phyloP scores from a whole-genome alignment of 2,113 vertebrate species.

The Aptenodytes patagonicus region DNA sequence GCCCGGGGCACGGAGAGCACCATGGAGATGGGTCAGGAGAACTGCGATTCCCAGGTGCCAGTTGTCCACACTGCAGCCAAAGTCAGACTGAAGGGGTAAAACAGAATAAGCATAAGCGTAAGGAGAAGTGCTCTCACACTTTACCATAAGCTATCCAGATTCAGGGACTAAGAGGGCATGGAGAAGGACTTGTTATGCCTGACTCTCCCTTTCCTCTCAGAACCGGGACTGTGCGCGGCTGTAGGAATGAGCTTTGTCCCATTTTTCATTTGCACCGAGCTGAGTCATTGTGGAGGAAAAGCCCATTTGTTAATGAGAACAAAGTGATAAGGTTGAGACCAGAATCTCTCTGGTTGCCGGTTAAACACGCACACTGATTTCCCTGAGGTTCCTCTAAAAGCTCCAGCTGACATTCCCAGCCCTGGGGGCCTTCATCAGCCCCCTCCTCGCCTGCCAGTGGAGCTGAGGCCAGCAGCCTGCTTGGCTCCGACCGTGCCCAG shows the following conservation, averaged over 20 bases:
- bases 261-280: not conserved
- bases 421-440: not conserved
- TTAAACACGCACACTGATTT: not conserved
- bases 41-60: not conserved
- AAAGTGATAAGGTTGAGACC: not conserved
- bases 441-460: fast-evolving
- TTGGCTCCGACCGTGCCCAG: not conserved
- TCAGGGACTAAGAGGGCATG: fast-evolving
- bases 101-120: fast-evolving
- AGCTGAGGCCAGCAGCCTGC: not conserved
- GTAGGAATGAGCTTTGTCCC: not conserved
- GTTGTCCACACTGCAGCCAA: not conserved
- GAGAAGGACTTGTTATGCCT: not conserved
- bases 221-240: fast-evolving
- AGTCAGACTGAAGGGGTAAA: not conserved
- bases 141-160: not conserved
- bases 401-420: not conserved
- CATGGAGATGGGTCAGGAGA: not conserved
- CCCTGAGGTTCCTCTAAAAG: not conserved
- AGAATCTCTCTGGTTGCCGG: not conserved
- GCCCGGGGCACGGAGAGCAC: not conserved
- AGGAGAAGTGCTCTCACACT: not conserved
- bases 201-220: not conserved
- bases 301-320: not conserved
- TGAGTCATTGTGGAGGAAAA: not conserved